A percentile compares a stretch with the other conserved stretches of the same genome.
These are phyloP conservation scores for Iguana delicatissima DNA, from an alignment of 2,797 vertebrate genomes.

Conservation along the genomic window DNA sequence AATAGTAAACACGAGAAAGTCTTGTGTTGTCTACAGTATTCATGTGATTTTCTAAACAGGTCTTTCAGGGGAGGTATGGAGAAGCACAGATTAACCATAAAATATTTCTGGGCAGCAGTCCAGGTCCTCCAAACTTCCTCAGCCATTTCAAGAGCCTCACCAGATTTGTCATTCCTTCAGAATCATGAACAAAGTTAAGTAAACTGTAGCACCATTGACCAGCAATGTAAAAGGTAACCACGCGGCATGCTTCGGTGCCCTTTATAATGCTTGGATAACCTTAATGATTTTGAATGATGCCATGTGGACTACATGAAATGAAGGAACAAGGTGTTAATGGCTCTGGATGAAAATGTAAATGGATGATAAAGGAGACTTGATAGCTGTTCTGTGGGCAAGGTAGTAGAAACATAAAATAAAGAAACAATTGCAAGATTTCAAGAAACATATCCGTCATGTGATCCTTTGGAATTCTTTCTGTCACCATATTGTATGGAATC, in stretches of 20 bases:
- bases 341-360: constrained; percentile 6
- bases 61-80: neutral
- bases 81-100: neutral
- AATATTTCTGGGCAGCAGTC: neutral
- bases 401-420: constrained; percentile 7
- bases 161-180: neutral
- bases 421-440: constrained; percentile 4
- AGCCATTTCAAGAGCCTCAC: neutral
- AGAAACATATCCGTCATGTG: neutral
- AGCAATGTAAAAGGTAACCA: constrained; percentile 28
- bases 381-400: constrained; percentile 17
- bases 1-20: neutral
- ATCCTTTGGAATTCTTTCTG: neutral
- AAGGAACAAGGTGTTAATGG: constrained; percentile 38
- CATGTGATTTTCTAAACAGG: neutral
- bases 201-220: constrained; percentile 24
- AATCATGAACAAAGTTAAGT: constrained; percentile 30
- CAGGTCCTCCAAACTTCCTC: neutral
- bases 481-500: constrained; percentile 11
- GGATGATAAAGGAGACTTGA: constrained; percentile 19
- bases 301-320: constrained; percentile 12
- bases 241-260: constrained; percentile 10
- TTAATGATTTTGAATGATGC: constrained; percentile 42
- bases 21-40: neutral
- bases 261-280: constrained; percentile 38